Evolutionary conservation across 2,888 invertebrate species (phyloP).

Genomic region (Clitarchus hookeri): DNA sequence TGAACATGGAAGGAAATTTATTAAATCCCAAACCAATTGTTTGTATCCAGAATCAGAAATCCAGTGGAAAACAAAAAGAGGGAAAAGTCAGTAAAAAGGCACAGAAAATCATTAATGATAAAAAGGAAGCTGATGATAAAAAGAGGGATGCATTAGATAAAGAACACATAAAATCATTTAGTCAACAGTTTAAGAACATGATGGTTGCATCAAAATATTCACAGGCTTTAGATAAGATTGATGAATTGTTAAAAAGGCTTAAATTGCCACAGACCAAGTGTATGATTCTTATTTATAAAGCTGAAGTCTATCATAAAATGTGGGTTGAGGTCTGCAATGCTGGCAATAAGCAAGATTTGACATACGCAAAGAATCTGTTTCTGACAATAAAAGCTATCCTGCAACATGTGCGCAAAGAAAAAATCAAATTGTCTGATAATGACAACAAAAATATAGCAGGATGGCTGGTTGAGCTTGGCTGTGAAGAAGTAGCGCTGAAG

Average conservation of each 20-base stretch:
- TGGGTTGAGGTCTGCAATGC: conserved; percentile 17
- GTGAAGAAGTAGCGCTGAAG: conserved; percentile 6
- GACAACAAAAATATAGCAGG: not conserved
- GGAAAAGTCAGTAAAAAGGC: not conserved
- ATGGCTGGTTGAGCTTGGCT: conserved; percentile 25
- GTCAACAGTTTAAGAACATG: not conserved
- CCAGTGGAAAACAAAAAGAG: not conserved
- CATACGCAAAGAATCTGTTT: conserved; percentile 27
- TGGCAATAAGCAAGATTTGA: not conserved
- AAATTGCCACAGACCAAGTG: not conserved
- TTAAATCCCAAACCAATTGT: conserved; percentile 15
- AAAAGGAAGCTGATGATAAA: not conserved
- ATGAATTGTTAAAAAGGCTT: not conserved
- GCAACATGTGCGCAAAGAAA: not conserved
- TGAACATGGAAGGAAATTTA: conserved; percentile 29
- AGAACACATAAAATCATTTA: not conserved
- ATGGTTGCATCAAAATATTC: not conserved
- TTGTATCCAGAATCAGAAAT: conserved; percentile 25
- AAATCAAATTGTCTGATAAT: not conserved
- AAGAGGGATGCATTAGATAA: not conserved
- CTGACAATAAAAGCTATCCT: not conserved
- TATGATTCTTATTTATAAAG: not conserved
- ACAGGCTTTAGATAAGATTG: not conserved
- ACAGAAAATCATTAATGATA: not conserved
- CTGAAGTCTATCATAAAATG: conserved; percentile 8